Percentiles rank a stretch among this genome's conserved stretches.
phyloP scores from a whole-genome alignment of 2,888 invertebrate genomes.

The Chalcosyrphus nemorum region DNA sequence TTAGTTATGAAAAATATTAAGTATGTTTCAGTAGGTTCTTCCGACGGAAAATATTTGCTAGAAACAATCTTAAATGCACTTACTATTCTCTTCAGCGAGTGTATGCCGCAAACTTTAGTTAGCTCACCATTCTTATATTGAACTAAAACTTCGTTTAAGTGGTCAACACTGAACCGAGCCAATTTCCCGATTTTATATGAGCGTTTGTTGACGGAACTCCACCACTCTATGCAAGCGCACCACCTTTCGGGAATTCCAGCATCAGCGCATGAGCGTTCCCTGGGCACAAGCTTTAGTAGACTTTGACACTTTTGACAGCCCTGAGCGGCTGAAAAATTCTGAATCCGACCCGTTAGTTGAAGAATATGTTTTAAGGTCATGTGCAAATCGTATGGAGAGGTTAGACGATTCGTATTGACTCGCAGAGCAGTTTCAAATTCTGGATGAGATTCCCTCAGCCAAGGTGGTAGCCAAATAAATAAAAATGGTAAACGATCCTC shows the following conservation, averaged over 20 bases:
- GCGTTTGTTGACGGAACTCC: background rate
- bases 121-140: background rate
- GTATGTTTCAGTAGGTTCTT: no score
- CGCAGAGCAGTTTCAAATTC: background rate
- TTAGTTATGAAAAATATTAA: no score
- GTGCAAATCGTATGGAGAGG: background rate
- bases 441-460: background rate
- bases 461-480: background rate
- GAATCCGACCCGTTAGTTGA: background rate
- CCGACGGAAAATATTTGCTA: no score
- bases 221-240: background rate
- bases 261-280: background rate
- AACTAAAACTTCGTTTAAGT: background rate
- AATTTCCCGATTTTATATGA: background rate
- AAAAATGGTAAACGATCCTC: background rate
- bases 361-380: background rate
- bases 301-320: background rate
- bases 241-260: background rate
- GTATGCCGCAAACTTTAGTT: no score
- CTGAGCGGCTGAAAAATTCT: background rate
- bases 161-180: background rate
- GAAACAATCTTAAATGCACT: no score
- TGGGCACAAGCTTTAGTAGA: background rate
- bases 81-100: no score
- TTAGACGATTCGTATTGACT: background rate